A percentile compares a stretch with the other conserved stretches of the same genome.
phyloP scores from a whole-genome alignment of 2,113 vertebrate genomes.

The Chaetorhynchus papuensis region DNA sequence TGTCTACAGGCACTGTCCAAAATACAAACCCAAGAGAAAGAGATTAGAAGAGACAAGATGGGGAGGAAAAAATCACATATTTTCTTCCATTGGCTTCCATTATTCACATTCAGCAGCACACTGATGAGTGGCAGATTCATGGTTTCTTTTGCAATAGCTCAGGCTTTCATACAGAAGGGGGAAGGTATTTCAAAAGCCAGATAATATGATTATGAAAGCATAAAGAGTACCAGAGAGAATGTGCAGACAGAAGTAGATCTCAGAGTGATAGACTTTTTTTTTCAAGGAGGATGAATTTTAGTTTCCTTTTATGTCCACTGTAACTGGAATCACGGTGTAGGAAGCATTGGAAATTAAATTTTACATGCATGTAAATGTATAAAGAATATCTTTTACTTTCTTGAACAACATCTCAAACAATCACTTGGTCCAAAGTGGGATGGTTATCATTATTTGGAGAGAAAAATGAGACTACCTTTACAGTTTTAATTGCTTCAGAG shows the following conservation, averaged over 20 bases:
- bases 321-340: background rate
- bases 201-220: background rate
- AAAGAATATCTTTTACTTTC: background rate
- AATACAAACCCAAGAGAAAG: background rate
- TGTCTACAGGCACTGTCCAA: background rate
- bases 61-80: fast-evolving
- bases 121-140: background rate
- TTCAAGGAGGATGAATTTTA: background rate
- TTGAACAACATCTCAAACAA: background rate
- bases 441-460: background rate
- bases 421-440: background rate
- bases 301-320: background rate
- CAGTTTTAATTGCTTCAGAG: background rate
- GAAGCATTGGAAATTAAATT: background rate
- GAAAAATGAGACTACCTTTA: background rate
- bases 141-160: background rate
- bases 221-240: background rate
- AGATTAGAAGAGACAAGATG: background rate
- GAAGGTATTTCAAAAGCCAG: background rate
- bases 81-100: background rate
- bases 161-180: background rate
- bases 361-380: background rate
- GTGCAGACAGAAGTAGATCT: background rate
- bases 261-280: background rate
- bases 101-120: background rate